Conservation (phyloP, 2,797 vertebrate species). For the Sternarchorhynchus goeldii region DNA sequence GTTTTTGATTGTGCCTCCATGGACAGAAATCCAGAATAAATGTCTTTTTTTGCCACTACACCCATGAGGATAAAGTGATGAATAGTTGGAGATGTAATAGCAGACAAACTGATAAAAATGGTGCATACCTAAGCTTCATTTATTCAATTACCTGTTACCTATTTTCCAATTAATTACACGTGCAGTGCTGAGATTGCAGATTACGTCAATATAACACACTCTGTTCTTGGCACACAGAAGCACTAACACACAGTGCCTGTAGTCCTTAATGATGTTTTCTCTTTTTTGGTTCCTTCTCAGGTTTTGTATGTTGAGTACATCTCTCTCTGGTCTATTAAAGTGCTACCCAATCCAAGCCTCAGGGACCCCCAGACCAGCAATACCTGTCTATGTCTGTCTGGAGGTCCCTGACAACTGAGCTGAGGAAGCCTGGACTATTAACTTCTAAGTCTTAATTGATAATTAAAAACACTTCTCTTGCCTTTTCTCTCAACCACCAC, state of each 20-base stretch:
- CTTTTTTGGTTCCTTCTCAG: no score
- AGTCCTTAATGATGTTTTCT: no score
- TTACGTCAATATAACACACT: background rate
- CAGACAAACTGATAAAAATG: background rate
- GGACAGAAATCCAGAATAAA: background rate
- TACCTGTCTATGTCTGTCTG: no score
- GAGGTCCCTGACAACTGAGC: no score
- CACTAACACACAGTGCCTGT: no score
- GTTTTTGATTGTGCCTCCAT: background rate
- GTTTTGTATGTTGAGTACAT: no score
- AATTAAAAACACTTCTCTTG: background rate
- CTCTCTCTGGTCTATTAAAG: no score
- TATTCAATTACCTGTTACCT: background rate
- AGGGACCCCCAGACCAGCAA: no score
- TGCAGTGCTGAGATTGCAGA: background rate
- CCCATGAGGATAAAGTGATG: background rate
- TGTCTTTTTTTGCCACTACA: background rate
- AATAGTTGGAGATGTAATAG: background rate
- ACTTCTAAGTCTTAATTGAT: no score
- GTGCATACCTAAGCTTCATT: background rate
- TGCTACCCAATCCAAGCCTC: no score
- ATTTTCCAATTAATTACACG: background rate
- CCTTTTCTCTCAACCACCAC: background rate
- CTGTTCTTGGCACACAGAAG: background rate
- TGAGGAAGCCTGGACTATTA: no score